Conservation (phyloP, 2,113 vertebrate species). For the Sisor rabdophorus region DNA sequence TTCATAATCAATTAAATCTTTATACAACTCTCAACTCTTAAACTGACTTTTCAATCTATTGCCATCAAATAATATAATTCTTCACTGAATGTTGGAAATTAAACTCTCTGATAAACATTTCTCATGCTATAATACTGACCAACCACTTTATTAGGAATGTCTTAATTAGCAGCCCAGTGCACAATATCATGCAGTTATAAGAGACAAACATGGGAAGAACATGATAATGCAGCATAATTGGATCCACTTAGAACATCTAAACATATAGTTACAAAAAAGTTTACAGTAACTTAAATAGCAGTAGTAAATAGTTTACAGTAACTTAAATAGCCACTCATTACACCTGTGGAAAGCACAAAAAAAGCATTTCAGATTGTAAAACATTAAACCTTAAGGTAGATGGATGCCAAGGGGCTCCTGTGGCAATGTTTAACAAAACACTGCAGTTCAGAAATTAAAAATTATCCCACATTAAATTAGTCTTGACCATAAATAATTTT, state of each 20-base stretch:
- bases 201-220: background rate
- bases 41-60: background rate
- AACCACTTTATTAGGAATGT: background rate
- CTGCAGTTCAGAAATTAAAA: background rate
- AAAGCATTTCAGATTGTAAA: background rate
- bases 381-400: background rate
- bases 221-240: no score
- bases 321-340: background rate
- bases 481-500: constrained; percentile 65
- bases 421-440: background rate
- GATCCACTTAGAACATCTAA: no score
- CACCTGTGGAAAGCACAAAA: background rate
- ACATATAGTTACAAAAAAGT: no score
- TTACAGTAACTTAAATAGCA: no score
- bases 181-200: background rate
- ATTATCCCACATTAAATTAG: constrained; percentile 8
- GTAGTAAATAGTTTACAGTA: background rate
- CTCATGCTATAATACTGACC: background rate
- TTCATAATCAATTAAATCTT: no score
- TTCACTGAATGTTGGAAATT: background rate
- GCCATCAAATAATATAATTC: background rate
- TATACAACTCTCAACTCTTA: no score
- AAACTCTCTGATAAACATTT: background rate
- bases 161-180: background rate
- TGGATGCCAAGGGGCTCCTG: background rate